Conservation (phyloP, 2,113 vertebrate species). For the Sylvilagus bachmani region DNA sequence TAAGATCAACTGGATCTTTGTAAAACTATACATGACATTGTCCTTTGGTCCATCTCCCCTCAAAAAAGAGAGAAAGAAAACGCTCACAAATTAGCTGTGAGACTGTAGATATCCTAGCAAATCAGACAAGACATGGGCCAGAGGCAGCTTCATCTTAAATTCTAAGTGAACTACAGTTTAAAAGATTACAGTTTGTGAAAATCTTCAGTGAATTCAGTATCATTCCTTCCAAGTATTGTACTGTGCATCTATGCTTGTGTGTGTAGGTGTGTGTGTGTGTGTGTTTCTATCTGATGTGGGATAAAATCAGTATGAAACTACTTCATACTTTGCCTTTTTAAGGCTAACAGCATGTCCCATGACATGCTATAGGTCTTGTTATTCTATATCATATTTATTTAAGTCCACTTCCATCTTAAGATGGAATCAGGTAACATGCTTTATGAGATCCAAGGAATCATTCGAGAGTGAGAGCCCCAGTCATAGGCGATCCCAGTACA, state of each 20-base stretch:
- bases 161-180: neutral
- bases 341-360: neutral
- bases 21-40: constrained; percentile 31
- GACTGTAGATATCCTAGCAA: neutral
- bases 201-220: neutral
- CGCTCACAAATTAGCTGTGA: neutral
- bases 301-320: neutral
- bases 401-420: neutral
- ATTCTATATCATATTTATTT: neutral
- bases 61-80: constrained; percentile 36
- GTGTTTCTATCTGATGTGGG: neutral
- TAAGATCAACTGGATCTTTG: neutral
- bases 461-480: neutral
- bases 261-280: neutral
- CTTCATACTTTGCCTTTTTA: neutral
- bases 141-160: neutral
- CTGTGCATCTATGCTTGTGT: neutral
- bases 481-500: neutral
- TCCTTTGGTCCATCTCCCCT: neutral
- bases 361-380: neutral
- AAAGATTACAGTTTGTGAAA: neutral
- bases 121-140: neutral
- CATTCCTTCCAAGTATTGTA: neutral
- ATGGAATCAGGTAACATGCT: neutral
- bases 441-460: neutral